Evolutionary conservation across 2,113 vertebrate genomes (phyloP).

Genomic region (Fregetta grallaria): DNA sequence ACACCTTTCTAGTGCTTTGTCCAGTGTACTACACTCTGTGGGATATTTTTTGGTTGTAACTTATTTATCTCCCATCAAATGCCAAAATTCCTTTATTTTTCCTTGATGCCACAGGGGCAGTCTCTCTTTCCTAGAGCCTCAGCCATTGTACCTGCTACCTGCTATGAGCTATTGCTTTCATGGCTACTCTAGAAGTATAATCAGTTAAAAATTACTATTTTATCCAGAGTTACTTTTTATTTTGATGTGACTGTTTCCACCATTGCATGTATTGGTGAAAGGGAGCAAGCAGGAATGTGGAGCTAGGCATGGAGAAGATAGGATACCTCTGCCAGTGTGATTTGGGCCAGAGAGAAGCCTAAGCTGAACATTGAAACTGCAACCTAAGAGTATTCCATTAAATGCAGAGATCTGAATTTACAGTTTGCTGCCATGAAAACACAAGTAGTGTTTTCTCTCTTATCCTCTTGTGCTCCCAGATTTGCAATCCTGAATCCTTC

Average conservation of each 20-base stretch:
- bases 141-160: background rate
- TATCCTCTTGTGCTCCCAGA: background rate
- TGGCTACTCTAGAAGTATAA: background rate
- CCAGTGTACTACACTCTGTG: background rate
- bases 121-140: background rate
- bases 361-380: background rate
- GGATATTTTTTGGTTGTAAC: background rate
- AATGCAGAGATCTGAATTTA: background rate
- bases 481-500: background rate
- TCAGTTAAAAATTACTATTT: background rate
- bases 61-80: background rate
- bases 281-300: background rate
- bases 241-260: background rate
- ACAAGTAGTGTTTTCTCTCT: fast-evolving
- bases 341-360: background rate
- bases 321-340: background rate
- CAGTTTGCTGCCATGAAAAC: background rate
- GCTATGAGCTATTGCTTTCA: background rate
- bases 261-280: background rate
- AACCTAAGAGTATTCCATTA: background rate
- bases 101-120: background rate
- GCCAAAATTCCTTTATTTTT: background rate
- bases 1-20: background rate
- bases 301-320: background rate
- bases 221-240: background rate